A percentile compares a stretch with the other conserved stretches of the same genome.
phyloP scores from a whole-genome alignment of 1,140 invertebrate species.

The Asbolus verrucosus region DNA sequence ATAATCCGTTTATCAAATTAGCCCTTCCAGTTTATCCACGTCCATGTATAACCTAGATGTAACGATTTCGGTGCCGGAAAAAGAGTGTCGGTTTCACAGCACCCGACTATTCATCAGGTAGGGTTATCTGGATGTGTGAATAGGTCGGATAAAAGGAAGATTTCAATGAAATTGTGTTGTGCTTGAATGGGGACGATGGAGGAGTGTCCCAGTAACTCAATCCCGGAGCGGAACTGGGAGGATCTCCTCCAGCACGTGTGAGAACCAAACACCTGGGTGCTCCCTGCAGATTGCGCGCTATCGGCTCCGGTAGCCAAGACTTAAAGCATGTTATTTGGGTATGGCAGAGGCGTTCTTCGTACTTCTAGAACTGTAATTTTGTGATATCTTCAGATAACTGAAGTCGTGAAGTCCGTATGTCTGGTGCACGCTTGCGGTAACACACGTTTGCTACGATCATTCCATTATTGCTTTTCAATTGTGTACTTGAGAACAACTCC shows the following conservation, averaged over 20 bases:
- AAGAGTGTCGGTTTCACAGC: constrained; percentile 40
- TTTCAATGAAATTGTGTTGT: constrained; percentile 41
- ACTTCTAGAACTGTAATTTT: constrained; percentile 57
- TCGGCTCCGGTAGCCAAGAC: constrained; percentile 39
- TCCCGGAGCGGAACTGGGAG: constrained; percentile 61
- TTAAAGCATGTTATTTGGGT: constrained; percentile 53
- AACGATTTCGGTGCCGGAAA: constrained; percentile 42
- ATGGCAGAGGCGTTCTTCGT: constrained; percentile 53
- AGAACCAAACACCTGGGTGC: constrained; percentile 59
- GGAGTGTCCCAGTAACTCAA: constrained; percentile 58
- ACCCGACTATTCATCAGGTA: constrained; percentile 32
- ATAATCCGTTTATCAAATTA: constrained; percentile 34
- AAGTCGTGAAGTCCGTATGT: constrained; percentile 53
- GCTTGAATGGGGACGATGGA: constrained; percentile 44
- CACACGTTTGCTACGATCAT: constrained; percentile 39
- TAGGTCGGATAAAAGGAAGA: constrained; percentile 49
- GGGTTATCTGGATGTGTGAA: constrained; percentile 43
- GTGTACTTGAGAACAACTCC: not conserved
- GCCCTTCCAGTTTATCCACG: not conserved
- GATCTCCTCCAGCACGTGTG: constrained; percentile 60
- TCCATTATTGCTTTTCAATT: constrained; percentile 5
- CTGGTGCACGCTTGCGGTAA: constrained; percentile 37
- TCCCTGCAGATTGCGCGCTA: constrained; percentile 20
- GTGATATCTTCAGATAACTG: constrained; percentile 54
- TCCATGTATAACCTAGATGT: too few relatives aligned